These are phyloP conservation scores for Conus canariensis DNA, from an alignment of 2,888 invertebrate species.

Conservation along the genomic window DNA sequence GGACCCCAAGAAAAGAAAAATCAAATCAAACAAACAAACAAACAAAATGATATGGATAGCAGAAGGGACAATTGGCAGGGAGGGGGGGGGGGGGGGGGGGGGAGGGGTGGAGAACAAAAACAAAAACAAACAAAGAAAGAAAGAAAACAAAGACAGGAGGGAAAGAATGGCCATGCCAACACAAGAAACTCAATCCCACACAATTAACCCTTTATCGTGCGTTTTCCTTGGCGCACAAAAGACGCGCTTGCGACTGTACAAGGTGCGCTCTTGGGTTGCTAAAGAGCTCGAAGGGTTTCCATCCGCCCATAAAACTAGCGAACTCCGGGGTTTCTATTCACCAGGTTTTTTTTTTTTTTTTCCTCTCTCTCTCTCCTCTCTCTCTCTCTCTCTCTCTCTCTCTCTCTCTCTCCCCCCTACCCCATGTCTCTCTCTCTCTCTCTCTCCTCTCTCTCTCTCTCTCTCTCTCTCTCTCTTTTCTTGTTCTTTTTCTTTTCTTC, in stretches of 20 bases:
- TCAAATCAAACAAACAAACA: not conserved
- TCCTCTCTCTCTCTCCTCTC: not conserved
- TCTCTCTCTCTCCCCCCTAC: not conserved
- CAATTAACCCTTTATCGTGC: constrained; percentile 30
- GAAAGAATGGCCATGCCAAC: not conserved
- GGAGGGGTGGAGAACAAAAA: too few relatives aligned
- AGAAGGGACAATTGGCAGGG: not conserved
- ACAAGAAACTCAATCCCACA: constrained; percentile 26
- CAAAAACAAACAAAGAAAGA: too few relatives aligned
- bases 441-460: not conserved
- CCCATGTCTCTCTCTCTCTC: not conserved
- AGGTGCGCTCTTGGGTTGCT: constrained; percentile 23
- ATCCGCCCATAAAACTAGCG: constrained; percentile 29
- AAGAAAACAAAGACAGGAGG: not conserved
- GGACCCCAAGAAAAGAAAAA: too few relatives aligned
- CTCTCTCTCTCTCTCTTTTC: too few relatives aligned
- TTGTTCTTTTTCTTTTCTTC: not conserved
- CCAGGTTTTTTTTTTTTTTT: not conserved
- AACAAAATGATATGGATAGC: not conserved
- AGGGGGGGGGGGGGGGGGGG: too few relatives aligned
- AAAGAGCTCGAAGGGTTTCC: constrained; percentile 27
- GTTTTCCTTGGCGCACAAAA: constrained; percentile 8
- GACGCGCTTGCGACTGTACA: constrained; percentile 19
- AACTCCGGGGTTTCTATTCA: constrained; percentile 12
- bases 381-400: not conserved